These are phyloP conservation scores for Myotis brandtii DNA, from an alignment of 2,113 vertebrate species.

Conservation along the genomic window DNA sequence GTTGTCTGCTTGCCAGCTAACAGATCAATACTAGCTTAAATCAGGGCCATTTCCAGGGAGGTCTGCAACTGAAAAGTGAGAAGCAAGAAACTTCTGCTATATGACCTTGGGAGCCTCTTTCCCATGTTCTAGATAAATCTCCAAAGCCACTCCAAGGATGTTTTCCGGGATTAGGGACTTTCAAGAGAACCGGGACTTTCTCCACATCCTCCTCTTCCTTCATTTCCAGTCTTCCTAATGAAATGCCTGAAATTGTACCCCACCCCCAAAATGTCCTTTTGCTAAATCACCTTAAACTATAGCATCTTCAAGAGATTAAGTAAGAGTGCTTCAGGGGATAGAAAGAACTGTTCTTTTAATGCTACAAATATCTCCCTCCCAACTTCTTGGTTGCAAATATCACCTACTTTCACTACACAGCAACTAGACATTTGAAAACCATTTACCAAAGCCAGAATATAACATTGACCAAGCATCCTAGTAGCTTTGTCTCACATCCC, in stretches of 20 bases:
- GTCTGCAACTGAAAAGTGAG: neutral
- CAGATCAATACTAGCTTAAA: neutral
- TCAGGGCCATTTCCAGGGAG: neutral
- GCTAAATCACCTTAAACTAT: neutral
- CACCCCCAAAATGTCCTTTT: neutral
- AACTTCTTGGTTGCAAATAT: neutral
- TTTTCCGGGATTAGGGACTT: neutral
- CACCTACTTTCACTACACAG: neutral
- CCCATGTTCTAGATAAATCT: neutral
- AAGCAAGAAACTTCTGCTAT: neutral
- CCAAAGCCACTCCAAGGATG: neutral
- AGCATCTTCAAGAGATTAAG: conserved; percentile 9
- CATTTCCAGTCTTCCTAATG: neutral
- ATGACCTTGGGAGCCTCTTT: neutral
- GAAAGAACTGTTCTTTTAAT: neutral
- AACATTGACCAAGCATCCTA: rapidly evolving
- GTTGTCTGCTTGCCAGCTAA: neutral
- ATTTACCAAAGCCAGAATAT: neutral
- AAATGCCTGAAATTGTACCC: neutral
- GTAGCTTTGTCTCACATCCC: neutral
- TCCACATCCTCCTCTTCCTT: neutral
- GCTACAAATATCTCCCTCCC: neutral
- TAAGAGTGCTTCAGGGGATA: neutral
- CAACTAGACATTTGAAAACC: neutral
- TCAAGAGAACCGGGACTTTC: neutral